Conservation (phyloP, 2,113 vertebrate species). For the Anhinga anhinga region DNA sequence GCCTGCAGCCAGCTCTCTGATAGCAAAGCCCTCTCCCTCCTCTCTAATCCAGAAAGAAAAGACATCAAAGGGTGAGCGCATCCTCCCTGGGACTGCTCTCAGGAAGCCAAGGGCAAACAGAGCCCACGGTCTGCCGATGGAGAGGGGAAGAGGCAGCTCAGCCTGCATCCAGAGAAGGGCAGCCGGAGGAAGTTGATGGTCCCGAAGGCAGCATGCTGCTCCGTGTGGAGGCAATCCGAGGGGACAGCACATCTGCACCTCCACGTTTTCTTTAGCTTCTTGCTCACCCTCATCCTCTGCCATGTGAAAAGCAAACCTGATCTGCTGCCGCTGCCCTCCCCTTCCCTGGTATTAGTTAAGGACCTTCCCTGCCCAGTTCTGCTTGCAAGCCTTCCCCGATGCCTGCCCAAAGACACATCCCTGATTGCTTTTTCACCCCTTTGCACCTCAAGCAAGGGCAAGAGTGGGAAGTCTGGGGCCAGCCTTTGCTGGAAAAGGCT, state of each 20-base stretch:
- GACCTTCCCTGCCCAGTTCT: neutral
- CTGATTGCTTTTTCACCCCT: neutral
- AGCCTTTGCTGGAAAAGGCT: neutral
- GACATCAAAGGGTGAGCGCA: neutral
- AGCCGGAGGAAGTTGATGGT: neutral
- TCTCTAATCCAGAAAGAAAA: neutral
- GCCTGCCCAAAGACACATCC: neutral
- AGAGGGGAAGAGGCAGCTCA: neutral
- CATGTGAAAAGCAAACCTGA: neutral
- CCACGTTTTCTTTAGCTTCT: neutral
- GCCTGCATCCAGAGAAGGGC: neutral
- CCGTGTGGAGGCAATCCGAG: rapidly evolving
- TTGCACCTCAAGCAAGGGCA: neutral
- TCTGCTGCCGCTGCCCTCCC: neutral
- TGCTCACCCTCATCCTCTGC: neutral
- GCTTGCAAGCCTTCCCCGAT: rapidly evolving
- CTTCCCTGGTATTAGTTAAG: neutral
- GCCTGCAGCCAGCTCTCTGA: neutral
- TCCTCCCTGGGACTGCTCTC: neutral
- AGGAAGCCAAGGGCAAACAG: neutral
- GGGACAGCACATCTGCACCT: neutral
- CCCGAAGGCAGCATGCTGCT: neutral
- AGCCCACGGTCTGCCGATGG: neutral
- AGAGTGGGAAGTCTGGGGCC: neutral
- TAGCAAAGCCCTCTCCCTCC: neutral